Evolutionary conservation across 2,888 invertebrate genomes (phyloP).

Genomic region (Drepana falcataria): DNA sequence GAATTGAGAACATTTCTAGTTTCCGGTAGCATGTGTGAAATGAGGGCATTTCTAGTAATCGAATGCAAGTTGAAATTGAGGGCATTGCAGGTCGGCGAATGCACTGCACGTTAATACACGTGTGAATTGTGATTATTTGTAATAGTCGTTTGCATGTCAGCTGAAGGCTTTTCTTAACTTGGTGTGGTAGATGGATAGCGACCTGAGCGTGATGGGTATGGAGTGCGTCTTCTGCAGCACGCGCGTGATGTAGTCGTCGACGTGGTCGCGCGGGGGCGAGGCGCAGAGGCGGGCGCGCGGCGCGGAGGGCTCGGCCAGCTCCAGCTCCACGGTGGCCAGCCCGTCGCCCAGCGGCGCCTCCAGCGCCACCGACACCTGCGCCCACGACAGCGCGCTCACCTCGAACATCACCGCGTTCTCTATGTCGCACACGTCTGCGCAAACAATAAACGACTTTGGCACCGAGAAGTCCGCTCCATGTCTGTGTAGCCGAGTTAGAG

Average conservation of each 20-base stretch:
- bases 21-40: no score
- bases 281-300: slow-evolving; percentile 88
- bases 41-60: no score
- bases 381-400: slow-evolving; percentile 92
- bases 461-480: background rate
- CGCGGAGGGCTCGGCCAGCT: slow-evolving; percentile 88
- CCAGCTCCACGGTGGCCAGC: slow-evolving; percentile 94
- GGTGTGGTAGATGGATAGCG: no score
- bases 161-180: no score
- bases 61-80: no score
- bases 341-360: slow-evolving; percentile 96
- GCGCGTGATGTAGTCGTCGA: slow-evolving; percentile 69
- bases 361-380: slow-evolving; percentile 92
- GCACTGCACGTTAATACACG: no score
- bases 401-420: slow-evolving; percentile 93
- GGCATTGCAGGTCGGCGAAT: no score
- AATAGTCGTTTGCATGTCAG: no score
- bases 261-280: slow-evolving; percentile 63
- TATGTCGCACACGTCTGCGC: slow-evolving; percentile 71
- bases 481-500: no score
- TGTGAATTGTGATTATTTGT: no score
- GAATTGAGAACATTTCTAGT: no score
- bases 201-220: slow-evolving; percentile 94
- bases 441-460: background rate
- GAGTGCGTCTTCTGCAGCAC: slow-evolving; percentile 92